Evolutionary conservation across 2,113 vertebrate genomes (phyloP).

Genomic region (Sapajus apella): DNA sequence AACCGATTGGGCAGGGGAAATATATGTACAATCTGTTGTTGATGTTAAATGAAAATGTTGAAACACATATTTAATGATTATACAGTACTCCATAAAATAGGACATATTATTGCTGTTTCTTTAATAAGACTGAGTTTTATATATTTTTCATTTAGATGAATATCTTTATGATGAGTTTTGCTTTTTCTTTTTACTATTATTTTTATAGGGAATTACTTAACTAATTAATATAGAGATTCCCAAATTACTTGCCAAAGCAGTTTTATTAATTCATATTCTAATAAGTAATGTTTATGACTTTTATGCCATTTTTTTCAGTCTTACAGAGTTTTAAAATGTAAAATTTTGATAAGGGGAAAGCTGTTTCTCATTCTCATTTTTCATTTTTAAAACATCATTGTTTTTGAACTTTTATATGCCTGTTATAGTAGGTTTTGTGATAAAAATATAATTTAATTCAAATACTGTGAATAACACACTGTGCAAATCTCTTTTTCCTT

Average conservation of each 20-base stretch:
- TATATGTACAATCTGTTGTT: not conserved
- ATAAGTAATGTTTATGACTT: not conserved
- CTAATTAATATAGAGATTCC: not conserved
- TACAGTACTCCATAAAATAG: not conserved
- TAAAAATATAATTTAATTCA: slow-evolving; percentile 10
- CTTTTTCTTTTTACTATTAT: not conserved
- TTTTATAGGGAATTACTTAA: not conserved
- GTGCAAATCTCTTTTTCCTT: not conserved
- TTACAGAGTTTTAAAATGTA: not conserved
- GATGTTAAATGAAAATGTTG: not conserved
- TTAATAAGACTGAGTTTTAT: not conserved
- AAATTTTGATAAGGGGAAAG: not conserved
- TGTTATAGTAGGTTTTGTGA: not conserved
- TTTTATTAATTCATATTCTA: not conserved
- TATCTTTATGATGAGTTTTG: slow-evolving; percentile 6
- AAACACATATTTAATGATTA: slow-evolving; percentile 25
- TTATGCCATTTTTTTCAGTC: not conserved
- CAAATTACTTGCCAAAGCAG: not conserved
- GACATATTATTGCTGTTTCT: not conserved
- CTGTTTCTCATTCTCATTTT: not conserved
- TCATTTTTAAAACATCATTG: not conserved
- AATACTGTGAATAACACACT: not conserved
- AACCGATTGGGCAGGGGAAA: not conserved
- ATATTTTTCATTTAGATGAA: slow-evolving; percentile 2
- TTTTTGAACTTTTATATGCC: not conserved